Base-by-base conservation (phyloP, 2,113 vertebrate species). In the Menidia beryllina region DNA sequence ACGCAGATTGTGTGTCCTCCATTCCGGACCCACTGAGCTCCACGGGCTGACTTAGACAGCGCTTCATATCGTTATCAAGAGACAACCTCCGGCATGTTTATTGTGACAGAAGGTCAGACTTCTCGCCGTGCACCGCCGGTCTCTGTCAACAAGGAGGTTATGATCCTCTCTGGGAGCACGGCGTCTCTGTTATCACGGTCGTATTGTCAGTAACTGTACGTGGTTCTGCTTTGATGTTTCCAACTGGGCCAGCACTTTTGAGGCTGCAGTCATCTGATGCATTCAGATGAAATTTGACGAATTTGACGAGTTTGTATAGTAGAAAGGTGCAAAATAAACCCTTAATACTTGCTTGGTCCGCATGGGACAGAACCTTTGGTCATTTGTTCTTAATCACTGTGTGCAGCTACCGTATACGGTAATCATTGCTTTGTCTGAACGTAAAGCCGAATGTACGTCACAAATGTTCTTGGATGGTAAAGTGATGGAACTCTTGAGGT, bases 111-210 rank as follows among this genome's bases (percentile, higher is more conserved):
- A 78, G 69, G 82, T 86, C 88, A 88, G 83, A 83, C 83, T 65
- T 54, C 68, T 65, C 57, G 79, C 79, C 85, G 85, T 65, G 43
- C 43, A 76, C 84, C 86, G 69, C 87, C 74, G 76, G 81, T 83
- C 62, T 54, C 36, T 57, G 48, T 79, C 75, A 43, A 23, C 69
- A 23, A 58, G 21, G 12, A 23, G 11, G 19, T 13, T 25, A 23
- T 6, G 19, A 21, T 24, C 43, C 19, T 6, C 41, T 48, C 75
- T 45, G 49, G 47, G 15, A 52, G 20, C 25, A 26, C 27, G 23
- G 25, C 4, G 12, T 38, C 45, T 12, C 2, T 34, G 19, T 50
- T 30, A 19, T 34, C 41, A n/a, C 23, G 36, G 23, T 26, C 21
- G 5, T 25, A 23, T 20, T 20, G 25, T 48, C 53, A 51, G 38